These are phyloP conservation scores for Neotoma lepida DNA, from an alignment of 2,113 vertebrate species.

Conservation along the genomic window DNA sequence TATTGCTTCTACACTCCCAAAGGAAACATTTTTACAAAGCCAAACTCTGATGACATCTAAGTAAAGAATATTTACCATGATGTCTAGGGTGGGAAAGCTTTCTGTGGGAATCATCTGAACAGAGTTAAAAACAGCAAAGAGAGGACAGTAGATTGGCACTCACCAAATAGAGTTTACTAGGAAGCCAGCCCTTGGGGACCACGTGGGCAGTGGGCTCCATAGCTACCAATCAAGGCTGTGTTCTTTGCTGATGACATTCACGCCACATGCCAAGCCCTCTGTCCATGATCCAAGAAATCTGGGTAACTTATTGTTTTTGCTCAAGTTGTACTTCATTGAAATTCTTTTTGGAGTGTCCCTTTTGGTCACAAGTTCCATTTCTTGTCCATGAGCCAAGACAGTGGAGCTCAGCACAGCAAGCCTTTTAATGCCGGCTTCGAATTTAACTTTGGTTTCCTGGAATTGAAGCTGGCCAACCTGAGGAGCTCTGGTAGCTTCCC, in stretches of 20 bases:
- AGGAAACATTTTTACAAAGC: conserved; percentile 22
- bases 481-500: neutral
- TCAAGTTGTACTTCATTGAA: conserved; percentile 81
- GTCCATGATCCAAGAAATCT: conserved; percentile 77
- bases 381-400: conserved; percentile 73
- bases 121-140: conserved; percentile 16
- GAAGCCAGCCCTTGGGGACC: conserved; percentile 59
- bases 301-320: conserved; percentile 79
- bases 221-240: conserved; percentile 62
- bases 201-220: conserved; percentile 59
- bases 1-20: neutral
- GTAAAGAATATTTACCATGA: conserved; percentile 49
- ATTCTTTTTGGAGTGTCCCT: conserved; percentile 80
- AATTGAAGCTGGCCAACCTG: neutral
- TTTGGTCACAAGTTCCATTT: conserved; percentile 76
- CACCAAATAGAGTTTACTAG: conserved; percentile 62
- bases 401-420: conserved; percentile 28
- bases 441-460: neutral
- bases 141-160: conserved; percentile 60
- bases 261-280: conserved; percentile 65
- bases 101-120: conserved; percentile 64
- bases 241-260: conserved; percentile 66
- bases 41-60: conserved; percentile 28
- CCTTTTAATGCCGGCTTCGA: conserved; percentile 12
- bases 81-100: conserved; percentile 59